These are phyloP conservation scores for Bos javanicus DNA, from an alignment of 2,113 vertebrate species.

Conservation along the genomic window DNA sequence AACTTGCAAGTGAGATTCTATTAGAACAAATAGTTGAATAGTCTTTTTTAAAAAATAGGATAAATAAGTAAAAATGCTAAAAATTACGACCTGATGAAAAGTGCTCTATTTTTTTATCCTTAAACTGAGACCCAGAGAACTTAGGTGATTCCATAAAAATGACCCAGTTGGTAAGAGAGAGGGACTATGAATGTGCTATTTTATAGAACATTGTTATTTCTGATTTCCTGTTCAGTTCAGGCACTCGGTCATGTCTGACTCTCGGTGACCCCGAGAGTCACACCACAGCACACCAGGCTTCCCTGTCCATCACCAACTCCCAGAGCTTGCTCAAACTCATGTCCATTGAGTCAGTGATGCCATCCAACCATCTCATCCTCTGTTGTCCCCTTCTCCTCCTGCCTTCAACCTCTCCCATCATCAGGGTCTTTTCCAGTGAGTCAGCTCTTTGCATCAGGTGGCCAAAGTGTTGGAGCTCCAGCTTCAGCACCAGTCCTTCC, in stretches of 20 bases:
- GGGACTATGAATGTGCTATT: accelerated
- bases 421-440: neutral
- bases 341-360: neutral
- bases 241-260: neutral
- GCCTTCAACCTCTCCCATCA: neutral
- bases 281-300: neutral
- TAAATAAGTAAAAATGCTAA: neutral
- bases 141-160: neutral
- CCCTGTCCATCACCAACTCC: neutral
- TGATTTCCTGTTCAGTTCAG: neutral
- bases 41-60: neutral
- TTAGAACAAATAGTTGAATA: neutral
- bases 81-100: neutral
- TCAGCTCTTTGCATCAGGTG: neutral
- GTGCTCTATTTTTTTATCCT: neutral
- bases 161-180: neutral
- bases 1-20: neutral
- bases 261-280: neutral
- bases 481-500: neutral
- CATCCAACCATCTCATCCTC: neutral
- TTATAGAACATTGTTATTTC: neutral
- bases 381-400: neutral
- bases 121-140: neutral
- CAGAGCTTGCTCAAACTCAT: neutral
- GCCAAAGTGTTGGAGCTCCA: neutral